Base-by-base conservation (phyloP, 2,797 vertebrate species). In the Cheirogaleus major region DNA sequence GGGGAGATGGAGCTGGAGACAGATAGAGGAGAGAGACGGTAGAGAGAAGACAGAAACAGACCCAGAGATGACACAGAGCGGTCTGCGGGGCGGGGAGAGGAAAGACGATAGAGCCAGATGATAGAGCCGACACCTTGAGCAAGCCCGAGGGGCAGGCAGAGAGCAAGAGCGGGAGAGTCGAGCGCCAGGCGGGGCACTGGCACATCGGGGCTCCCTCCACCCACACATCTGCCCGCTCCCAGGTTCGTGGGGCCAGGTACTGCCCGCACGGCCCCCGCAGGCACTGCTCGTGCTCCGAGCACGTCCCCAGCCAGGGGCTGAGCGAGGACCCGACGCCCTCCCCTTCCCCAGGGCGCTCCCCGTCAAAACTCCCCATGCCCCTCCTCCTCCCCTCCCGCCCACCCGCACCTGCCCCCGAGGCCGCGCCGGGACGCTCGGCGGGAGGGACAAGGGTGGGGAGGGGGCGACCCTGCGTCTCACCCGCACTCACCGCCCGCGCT, bases 171-270 rank as follows among this genome's bases (percentile, higher is more conserved):
- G 1, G 59, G 48, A 4, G 63, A 10, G 32, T 9, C 72, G 57
- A 2, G 65, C 2, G 25, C 15, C 79, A 11, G 69, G 25, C 0
- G 17, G 41, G 3, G 7, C 59, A 0, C 8, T 15, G 2, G 11
- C 61, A 13, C 61, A 5, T 4, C 2, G 0, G 11, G 15, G 38
- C 70, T 11, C 63, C 69, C 7, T 2, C 50, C 32, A 23, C 69
- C 25, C 72, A 30, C 91, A 57, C 41, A 27, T 57, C 41, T 22
- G 12, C 30, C 0, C 6, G 63, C 75, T 35, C n/a, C n/a, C 52
- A 75, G 89, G 91, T 38, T 91, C 1, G n/a, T 7, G 25, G 27
- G n/a, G 27, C 79, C 80, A 79, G 88, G 52, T 75, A 22, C 0
- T 6, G 17, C n/a, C 0, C 9, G n/a, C 79, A 5, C 55, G 3